Evolutionary conservation across 2,797 vertebrate genomes (phyloP), one percentile per base, ranked within the genome.

Genomic region (Dermochelys coriacea): DNA sequence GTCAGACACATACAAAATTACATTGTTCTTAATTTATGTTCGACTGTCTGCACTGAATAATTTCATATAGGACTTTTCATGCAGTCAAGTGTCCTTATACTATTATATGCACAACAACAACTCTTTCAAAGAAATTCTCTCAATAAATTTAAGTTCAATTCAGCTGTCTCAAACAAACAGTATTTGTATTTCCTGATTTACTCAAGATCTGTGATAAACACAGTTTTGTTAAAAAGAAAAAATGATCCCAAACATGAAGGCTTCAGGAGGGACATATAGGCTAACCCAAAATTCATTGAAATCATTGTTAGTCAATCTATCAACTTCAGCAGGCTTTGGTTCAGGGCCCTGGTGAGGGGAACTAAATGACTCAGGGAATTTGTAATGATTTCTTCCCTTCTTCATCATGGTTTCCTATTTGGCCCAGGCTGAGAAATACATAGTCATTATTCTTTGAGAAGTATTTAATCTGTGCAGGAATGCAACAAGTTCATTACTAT

Each of bases 11-110:
- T 71, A 94, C 82, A 80, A 96, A 97, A 86, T 64, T 93, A 87
- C 64, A 16, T 91, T 85, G 55, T 64, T 83, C 64, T 81, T 97
- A 97, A 97, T 96, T 97, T 94, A 92, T 84, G 90, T 94, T 92
- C 87, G 61, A 55, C 80, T 91, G 23, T 82, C 74, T 12, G 52
- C 82, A 95, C 75, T 96, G 91, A 97, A 96, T 77, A 93, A 96
- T 94, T 95, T 82, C 82, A 78, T 37, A 19, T 29, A 88, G 57
- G 25, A 61, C 50, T 89, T 95, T 95, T 95, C 92, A 68, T 49
- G 19, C 9, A 87, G 34, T 47, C 75, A 90, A 83, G 93, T 82
- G 49, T 88, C 75, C 61, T 83, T 74, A 64, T 31, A 19, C 4
- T 68, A 34, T 18, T 64, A n/a, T 5, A 80, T 6, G 18, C 54